A percentile compares a stretch with the other conserved stretches of the same genome.
These are phyloP conservation scores for Danio choprae DNA, from an alignment of 2,797 vertebrate genomes.

Conservation along the genomic window DNA sequence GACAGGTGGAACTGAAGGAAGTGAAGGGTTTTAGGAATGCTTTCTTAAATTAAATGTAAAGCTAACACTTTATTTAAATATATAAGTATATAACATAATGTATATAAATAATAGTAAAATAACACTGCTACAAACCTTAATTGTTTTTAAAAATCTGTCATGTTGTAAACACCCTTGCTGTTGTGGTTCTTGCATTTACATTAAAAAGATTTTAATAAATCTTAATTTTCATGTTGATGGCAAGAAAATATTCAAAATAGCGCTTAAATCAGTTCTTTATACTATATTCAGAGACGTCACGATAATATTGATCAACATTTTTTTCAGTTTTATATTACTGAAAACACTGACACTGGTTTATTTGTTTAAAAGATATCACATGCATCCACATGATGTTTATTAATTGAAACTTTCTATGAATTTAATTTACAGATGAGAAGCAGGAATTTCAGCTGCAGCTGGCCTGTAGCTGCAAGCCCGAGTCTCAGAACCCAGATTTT, in stretches of 20 bases:
- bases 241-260: too few relatives aligned
- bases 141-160: background rate
- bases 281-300: background rate
- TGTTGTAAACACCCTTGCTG: background rate
- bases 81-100: too few relatives aligned
- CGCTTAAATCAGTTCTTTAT: too few relatives aligned
- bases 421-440: conserved; percentile 45
- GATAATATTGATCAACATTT: background rate
- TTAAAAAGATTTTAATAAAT: background rate
- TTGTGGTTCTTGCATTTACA: background rate
- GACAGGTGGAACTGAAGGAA: too few relatives aligned
- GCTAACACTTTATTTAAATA: background rate
- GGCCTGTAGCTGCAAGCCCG: conserved; percentile 48
- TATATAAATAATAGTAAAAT: background rate
- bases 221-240: background rate
- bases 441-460: conserved; percentile 62
- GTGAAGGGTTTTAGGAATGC: too few relatives aligned
- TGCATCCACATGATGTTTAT: background rate
- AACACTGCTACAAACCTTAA: background rate
- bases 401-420: background rate
- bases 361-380: background rate
- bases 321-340: background rate
- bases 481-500: background rate
- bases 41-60: too few relatives aligned
- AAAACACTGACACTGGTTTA: background rate